Evolutionary conservation across 2,888 invertebrate species (phyloP), one percentile per base, ranked within the genome.

Genomic region (Pheosia tremula): DNA sequence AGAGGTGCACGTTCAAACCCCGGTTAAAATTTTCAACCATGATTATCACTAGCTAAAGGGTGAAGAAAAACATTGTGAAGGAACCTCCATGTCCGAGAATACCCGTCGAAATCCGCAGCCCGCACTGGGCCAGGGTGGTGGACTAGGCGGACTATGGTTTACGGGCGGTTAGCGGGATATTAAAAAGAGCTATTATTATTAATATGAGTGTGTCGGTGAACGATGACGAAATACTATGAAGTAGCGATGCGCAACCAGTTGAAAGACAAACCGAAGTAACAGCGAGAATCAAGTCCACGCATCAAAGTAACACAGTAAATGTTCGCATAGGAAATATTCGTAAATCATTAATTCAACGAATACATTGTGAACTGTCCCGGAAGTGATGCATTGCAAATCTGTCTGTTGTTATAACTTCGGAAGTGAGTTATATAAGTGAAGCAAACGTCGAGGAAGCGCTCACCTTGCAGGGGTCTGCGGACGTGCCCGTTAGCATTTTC

Each of bases 401-500:
- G 61, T 60, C 59, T 60, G 65, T 39, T 38, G 7, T 11, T 9
- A 6, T n/a, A 53, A 53, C 53, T 62, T 65, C 65, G 61, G 71
- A 67, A 67, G 66, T 67, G 37, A 67, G 38, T 65, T 47, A 37
- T 53, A 37, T 11, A 39, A 60, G n/a, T 64, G 58, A 66, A 56
- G 39, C 58, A 64, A 63, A 49, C 47, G 66, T 49, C 10, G 45
- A 61, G n/a, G 24, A 59, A 54, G 60, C 52, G 67, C 74, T 70
- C 70, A 94, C 94, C 90, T 94, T 94, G 71, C 78, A 90, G 11
- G 89, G 89, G 74, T 94, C 94, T 53, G 90, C 88, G 37, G 93
- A 90, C 5, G 95, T 94, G 80, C 97, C 96, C 0, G 98, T 96
- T 13, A 98, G 94, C 97, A 98, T 97, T 87, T 97, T 98, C 84